phyloP scores from a whole-genome alignment of 2,113 vertebrate genomes.

The Natator depressus region DNA sequence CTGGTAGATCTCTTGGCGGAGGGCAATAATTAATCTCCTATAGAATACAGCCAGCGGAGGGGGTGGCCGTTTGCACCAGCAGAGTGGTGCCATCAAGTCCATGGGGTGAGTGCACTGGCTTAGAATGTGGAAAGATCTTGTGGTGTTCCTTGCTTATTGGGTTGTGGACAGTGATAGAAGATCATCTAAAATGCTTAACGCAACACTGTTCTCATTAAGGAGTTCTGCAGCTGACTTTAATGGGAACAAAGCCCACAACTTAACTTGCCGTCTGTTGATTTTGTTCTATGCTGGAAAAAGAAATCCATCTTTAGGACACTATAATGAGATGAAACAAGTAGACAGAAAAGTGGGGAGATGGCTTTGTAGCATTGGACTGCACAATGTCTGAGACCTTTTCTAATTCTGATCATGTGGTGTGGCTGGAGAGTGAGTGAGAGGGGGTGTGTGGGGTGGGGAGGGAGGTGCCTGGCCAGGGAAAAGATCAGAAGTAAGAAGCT shows the following conservation, averaged over 20 bases:
- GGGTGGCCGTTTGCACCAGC: fast-evolving
- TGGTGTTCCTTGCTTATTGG: neutral
- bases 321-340: neutral
- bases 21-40: neutral
- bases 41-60: neutral
- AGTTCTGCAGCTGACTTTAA: neutral
- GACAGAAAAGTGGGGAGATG: neutral
- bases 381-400: neutral
- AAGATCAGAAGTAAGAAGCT: neutral
- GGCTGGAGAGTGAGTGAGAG: neutral
- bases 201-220: fast-evolving
- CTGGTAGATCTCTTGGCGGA: too few species aligned
- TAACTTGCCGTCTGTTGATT: neutral
- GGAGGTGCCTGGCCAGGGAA: neutral
- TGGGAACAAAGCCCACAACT: neutral
- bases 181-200: neutral
- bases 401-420: neutral
- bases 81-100: neutral
- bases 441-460: neutral
- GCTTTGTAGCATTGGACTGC: neutral
- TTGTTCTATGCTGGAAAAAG: neutral
- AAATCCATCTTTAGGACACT: neutral
- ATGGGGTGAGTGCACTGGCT: neutral
- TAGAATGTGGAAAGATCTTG: neutral
- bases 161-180: neutral